Conservation (phyloP, 2,113 vertebrate species). For the Toxostoma redivivum region DNA sequence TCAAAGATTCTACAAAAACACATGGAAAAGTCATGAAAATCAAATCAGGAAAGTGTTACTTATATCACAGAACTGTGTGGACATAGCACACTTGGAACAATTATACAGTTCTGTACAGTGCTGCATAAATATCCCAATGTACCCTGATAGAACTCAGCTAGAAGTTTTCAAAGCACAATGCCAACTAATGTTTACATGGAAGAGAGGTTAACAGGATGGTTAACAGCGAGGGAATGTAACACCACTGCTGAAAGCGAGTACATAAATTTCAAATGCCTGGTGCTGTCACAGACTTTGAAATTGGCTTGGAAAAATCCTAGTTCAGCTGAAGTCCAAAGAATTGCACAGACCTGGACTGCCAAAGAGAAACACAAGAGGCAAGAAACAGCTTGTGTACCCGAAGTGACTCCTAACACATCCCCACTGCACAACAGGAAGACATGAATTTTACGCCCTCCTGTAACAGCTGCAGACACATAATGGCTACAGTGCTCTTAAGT, state of each 20-base stretch:
- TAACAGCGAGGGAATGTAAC: not conserved
- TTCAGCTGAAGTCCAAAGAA: not conserved
- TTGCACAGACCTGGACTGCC: not conserved
- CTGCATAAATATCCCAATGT: accelerated
- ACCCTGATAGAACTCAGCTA: not conserved
- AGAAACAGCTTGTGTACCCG: not conserved
- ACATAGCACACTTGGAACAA: not conserved
- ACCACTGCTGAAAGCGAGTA: not conserved
- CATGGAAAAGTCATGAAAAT: not conserved
- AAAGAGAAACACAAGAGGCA: not conserved
- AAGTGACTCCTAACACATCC: not conserved
- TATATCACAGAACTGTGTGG: not conserved
- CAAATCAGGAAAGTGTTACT: not conserved
- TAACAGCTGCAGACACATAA: not conserved
- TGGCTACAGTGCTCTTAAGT: not conserved
- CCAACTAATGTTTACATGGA: not conserved
- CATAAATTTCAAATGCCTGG: not conserved
- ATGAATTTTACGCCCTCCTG: not conserved
- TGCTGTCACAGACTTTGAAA: not conserved
- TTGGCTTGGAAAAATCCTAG: not conserved
- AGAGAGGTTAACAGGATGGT: not conserved
- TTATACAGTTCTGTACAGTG: not conserved
- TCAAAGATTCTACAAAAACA: not conserved
- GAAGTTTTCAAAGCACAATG: not conserved
- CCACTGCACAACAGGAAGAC: not conserved